A percentile compares a stretch with the other conserved stretches of the same genome.
Evolutionary conservation across 2,888 invertebrate genomes (phyloP).

Genomic region (Tinea pellionella): DNA sequence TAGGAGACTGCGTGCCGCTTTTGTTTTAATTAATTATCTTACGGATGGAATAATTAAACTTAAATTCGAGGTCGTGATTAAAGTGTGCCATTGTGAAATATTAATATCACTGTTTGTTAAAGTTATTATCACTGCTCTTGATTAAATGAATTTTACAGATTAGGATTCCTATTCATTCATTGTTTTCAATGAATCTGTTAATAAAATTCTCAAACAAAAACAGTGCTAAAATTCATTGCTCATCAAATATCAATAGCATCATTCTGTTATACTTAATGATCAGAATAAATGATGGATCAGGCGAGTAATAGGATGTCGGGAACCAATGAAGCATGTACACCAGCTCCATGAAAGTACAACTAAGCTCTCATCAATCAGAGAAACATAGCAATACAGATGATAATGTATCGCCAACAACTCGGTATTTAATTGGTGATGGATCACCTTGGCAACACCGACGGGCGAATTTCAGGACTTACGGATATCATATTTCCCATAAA

Average conservation of each 20-base stretch:
- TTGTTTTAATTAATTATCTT: slow-evolving; percentile 61
- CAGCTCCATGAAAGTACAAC: slow-evolving; percentile 40
- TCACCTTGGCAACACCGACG: slow-evolving; percentile 32
- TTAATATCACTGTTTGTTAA: slow-evolving; percentile 44
- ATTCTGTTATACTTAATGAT: not conserved
- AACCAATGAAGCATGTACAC: slow-evolving; percentile 16
- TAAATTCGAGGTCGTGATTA: slow-evolving; percentile 46
- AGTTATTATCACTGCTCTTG: slow-evolving; percentile 28
- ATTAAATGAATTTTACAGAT: not conserved
- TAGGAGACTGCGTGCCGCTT: slow-evolving; percentile 40
- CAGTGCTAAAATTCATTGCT: not conserved
- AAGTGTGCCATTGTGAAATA: slow-evolving; percentile 36
- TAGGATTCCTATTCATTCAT: not conserved
- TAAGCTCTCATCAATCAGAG: slow-evolving; percentile 54
- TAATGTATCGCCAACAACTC: slow-evolving; percentile 60
- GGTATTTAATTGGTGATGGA: slow-evolving; percentile 66
- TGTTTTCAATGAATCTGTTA: not conserved
- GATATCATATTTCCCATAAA: slow-evolving; percentile 38
- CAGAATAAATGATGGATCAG: slow-evolving; percentile 3
- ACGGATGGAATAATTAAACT: slow-evolving; percentile 58
- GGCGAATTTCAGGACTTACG: slow-evolving; percentile 40
- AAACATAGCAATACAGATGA: slow-evolving; percentile 44
- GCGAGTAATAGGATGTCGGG: not conserved
- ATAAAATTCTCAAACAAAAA: not conserved
- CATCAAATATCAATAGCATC: not conserved